Base-by-base conservation (phyloP, 2,113 vertebrate genomes). In the Solea solea region DNA sequence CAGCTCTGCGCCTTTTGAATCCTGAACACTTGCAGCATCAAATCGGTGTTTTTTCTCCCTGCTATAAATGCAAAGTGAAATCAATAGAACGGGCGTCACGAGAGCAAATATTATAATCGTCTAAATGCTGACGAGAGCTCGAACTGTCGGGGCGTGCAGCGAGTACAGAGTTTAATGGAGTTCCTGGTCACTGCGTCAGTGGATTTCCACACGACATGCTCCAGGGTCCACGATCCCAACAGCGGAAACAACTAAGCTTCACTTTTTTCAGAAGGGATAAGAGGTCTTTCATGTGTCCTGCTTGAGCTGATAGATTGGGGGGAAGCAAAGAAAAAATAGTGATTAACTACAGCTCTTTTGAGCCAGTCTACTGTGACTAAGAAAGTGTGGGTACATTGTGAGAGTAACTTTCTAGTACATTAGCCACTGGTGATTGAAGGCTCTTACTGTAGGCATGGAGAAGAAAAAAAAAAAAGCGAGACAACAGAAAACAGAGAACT, bases 351-450 rank as follows among this genome's bases (percentile, higher is more conserved):
- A 54, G 69, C 70, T 79, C 74, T 69, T 60, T 76, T 21, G 48
- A 58, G 64, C 41, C 58, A 69, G 62, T 88, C 85, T 81, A 39
- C 70, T 88, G 88, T 86, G 88, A 84, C 84, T 81, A 80, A 88
- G 74, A 75, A 90, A 80, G 84, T 86, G 81, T 74, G 76, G 81
- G 70, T 56, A 82, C 65, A 73, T 79, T 69, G 83, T 82, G 50
- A 41, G 51, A 76, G 60, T 69, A 85, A 90, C 86, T 89, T 85
- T 90, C 59, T 78, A 73, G 76, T 77, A 82, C 86, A 82, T 84
- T 72, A 83, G 80, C 52, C 44, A 58, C 69, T 63, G 54, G 52
- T 72, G 72, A 80, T 59, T 73, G 81, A 73, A 83, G 69, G 69
- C 61, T 77, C 48, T 62, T 72, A 76, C 78, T 66, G 77, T 65